Evolutionary conservation across 2,797 vertebrate species (phyloP).

Genomic region (Phataginus tetradactyla): DNA sequence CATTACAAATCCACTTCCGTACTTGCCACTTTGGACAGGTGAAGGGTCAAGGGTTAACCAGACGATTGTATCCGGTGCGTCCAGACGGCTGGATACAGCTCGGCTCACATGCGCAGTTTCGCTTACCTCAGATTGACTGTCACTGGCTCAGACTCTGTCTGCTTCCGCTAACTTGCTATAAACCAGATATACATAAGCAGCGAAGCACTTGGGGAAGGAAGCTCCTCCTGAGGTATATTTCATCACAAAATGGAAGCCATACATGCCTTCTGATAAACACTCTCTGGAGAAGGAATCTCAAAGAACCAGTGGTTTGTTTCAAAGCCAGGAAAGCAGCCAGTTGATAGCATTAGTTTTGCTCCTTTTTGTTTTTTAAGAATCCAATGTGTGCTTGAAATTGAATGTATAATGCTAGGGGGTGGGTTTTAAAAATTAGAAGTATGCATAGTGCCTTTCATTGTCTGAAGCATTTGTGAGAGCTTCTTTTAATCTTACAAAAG

Average conservation of each 20-base stretch:
- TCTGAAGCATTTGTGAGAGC: neutral
- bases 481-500: neutral
- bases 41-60: slow-evolving; percentile 42
- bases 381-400: neutral
- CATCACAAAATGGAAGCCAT: slow-evolving; percentile 65
- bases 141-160: slow-evolving; percentile 61
- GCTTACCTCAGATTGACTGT: slow-evolving; percentile 22
- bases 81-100: neutral
- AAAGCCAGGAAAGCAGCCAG: slow-evolving; percentile 4
- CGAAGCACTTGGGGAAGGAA: slow-evolving; percentile 63
- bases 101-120: neutral
- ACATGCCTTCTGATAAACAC: slow-evolving; percentile 74
- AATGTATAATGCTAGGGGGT: neutral
- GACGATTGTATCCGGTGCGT: neutral
- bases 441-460: neutral
- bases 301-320: slow-evolving; percentile 65
- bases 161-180: slow-evolving; percentile 68
- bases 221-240: slow-evolving; percentile 65
- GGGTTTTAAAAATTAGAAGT: neutral
- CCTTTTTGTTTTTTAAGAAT: neutral
- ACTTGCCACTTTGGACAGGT: slow-evolving; percentile 20
- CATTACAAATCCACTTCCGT: neutral
- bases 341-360: neutral
- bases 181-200: slow-evolving; percentile 73
- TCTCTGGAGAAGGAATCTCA: slow-evolving; percentile 53